Evolutionary conservation across 2,888 invertebrate genomes (phyloP).

Genomic region (Lasius platythorax): DNA sequence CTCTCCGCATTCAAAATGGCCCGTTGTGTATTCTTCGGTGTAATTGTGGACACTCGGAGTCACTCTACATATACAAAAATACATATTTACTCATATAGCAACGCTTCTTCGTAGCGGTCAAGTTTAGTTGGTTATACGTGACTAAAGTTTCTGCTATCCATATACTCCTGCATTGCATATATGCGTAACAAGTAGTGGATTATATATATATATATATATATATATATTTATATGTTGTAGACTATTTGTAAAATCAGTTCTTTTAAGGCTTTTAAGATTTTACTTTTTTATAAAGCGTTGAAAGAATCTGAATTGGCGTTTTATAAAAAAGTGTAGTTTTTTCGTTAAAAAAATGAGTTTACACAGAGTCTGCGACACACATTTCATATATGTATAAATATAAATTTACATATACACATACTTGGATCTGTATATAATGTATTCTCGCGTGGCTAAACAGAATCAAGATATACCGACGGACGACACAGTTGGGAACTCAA

Average conservation of each 20-base stretch:
- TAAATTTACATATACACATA: neutral
- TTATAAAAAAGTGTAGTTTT: neutral
- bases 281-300: neutral
- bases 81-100: constrained; percentile 26
- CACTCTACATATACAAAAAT: neutral
- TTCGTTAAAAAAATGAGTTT: neutral
- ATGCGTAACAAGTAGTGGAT: constrained; percentile 10
- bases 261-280: neutral
- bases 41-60: constrained; percentile 21
- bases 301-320: neutral
- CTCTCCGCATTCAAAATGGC: constrained; percentile 7
- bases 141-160: constrained; percentile 42
- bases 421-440: neutral
- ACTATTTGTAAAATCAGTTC: neutral
- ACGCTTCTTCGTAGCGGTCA: constrained; percentile 46
- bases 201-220: neutral
- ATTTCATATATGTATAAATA: neutral
- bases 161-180: neutral
- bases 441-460: constrained; percentile 50
- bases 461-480: constrained; percentile 63
- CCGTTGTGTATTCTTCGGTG: constrained; percentile 12
- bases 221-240: neutral
- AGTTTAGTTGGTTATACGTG: constrained; percentile 23
- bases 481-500: constrained; percentile 75
- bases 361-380: neutral